Conservation (phyloP, 2,888 invertebrate genomes). For the Microctonus aethiopoides region DNA sequence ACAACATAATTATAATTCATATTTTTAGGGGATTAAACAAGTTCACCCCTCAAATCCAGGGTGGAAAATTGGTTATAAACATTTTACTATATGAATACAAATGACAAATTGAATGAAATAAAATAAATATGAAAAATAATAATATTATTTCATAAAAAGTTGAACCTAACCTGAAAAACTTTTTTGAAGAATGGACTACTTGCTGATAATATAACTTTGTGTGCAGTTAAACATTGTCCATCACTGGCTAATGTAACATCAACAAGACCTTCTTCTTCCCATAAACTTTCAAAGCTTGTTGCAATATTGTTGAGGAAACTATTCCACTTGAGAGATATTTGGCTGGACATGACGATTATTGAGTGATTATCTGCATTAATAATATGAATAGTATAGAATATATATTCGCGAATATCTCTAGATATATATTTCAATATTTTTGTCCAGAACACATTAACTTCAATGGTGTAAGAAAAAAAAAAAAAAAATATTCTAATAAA, state of each 20-base stretch:
- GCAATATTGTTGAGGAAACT: conserved; percentile 76
- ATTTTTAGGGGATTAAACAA: no score
- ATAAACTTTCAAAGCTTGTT: conserved; percentile 74
- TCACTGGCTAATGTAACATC: conserved; percentile 77
- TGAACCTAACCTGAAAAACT: conserved; percentile 71
- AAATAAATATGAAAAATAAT: conserved; percentile 64
- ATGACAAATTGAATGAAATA: not conserved
- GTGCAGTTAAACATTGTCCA: conserved; percentile 75
- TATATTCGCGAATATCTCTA: no score
- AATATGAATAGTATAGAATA: no score
- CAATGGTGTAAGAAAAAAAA: no score
- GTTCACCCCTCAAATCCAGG: no score
- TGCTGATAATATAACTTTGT: conserved; percentile 77
- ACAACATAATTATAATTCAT: no score
- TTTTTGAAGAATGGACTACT: conserved; percentile 76
- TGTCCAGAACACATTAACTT: no score
- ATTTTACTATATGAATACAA: no score
- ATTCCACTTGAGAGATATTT: conserved; percentile 79
- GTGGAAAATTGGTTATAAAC: no score
- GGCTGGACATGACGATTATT: conserved; percentile 65
- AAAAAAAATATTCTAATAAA: no score
- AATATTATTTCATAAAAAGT: conserved; percentile 41
- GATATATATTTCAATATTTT: no score
- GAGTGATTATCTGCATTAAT: not conserved
- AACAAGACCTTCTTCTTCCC: conserved; percentile 75